phyloP scores from a whole-genome alignment of 2,888 invertebrate genomes.

The Drosophila mayaguana region DNA sequence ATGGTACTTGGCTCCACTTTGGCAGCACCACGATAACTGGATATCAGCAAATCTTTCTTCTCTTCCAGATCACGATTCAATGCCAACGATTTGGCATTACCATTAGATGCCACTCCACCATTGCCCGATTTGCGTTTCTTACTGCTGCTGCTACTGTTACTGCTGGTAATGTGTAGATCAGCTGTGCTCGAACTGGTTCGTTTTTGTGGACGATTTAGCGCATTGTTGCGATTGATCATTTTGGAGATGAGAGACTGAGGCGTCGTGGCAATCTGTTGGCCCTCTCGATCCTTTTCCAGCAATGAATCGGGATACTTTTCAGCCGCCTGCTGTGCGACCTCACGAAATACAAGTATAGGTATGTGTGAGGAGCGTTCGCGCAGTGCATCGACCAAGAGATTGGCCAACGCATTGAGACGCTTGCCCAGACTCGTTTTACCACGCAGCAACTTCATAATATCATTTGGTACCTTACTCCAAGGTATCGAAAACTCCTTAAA shows the following conservation, averaged over 20 bases:
- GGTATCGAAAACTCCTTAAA: constrained; percentile 75
- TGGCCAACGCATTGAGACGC: constrained; percentile 69
- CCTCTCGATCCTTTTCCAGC: constrained; percentile 75
- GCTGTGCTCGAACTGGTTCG: constrained; percentile 61
- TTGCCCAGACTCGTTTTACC: constrained; percentile 65
- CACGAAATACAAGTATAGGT: constrained; percentile 68
- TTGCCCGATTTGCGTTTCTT: constrained; percentile 63
- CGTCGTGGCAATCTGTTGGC: constrained; percentile 71
- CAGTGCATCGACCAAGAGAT: constrained; percentile 65
- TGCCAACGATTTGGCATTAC: constrained; percentile 54
- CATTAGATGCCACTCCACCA: constrained; percentile 53
- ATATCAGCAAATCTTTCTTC: constrained; percentile 65
- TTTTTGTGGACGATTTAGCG: constrained; percentile 69
- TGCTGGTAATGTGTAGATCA: constrained; percentile 56
- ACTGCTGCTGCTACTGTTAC: constrained; percentile 36
- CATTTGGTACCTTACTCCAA: constrained; percentile 70
- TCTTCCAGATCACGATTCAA: constrained; percentile 68
- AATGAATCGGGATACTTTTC: constrained; percentile 72
- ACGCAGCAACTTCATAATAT: constrained; percentile 71
- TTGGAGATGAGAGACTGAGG: constrained; percentile 73
- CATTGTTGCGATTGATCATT: constrained; percentile 73
- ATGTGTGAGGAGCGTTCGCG: constrained; percentile 69
- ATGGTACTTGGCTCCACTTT: constrained; percentile 51
- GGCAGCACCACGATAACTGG: constrained; percentile 65
- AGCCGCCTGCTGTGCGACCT: constrained; percentile 73